Conservation (phyloP, 2,113 vertebrate genomes). For the Ophiodon elongatus region DNA sequence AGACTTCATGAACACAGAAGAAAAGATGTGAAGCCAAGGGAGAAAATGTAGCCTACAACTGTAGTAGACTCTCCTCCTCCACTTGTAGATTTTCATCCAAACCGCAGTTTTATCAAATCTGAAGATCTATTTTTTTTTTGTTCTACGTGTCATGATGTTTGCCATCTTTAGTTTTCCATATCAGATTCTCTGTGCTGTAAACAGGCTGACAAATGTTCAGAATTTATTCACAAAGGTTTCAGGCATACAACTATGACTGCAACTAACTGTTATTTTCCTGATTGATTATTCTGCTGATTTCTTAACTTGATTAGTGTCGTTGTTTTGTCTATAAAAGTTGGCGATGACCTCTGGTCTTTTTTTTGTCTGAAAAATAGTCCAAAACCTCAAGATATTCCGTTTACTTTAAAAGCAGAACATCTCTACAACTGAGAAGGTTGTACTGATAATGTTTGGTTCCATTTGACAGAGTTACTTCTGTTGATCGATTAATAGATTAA, state of each 20-base stretch:
- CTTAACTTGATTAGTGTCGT: not conserved
- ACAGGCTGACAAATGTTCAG: not conserved
- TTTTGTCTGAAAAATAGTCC: too few relatives aligned
- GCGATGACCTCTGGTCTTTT: not conserved
- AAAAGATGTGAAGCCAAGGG: not conserved
- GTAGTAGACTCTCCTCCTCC: slow-evolving; percentile 32
- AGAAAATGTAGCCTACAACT: slow-evolving; percentile 25
- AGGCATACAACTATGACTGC: not conserved
- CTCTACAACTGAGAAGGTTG: not conserved
- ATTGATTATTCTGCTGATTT: not conserved
- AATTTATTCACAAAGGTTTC: not conserved
- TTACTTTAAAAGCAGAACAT: not conserved
- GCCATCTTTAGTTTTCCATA: slow-evolving; percentile 30
- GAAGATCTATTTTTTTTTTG: slow-evolving; percentile 27
- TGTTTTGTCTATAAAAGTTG: not conserved
- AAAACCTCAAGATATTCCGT: not conserved
- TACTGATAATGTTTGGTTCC: not conserved
- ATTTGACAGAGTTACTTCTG: too few relatives aligned
- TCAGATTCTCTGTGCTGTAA: slow-evolving; percentile 6
- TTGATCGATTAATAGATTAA: not conserved
- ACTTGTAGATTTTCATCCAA: slow-evolving; percentile 41
- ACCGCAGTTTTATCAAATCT: slow-evolving; percentile 52
- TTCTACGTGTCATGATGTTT: slow-evolving; percentile 27
- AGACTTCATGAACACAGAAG: slow-evolving; percentile 21
- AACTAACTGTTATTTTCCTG: not conserved